Evolutionary conservation across 1,140 invertebrate genomes (phyloP).

Genomic region (Chlorops oryzae): DNA sequence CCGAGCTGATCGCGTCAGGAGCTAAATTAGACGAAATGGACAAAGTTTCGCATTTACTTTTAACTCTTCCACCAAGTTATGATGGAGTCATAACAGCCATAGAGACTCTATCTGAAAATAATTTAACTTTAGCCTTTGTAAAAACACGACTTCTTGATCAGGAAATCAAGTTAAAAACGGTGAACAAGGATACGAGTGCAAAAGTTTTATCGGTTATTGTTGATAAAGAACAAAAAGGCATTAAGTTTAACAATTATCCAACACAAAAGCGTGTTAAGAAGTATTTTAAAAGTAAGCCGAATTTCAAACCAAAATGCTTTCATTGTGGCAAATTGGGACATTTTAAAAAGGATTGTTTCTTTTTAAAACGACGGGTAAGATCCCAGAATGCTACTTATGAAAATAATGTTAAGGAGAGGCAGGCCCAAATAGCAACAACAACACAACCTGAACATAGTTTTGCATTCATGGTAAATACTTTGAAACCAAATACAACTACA

Average conservation of each 20-base stretch:
- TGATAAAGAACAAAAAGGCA: constrained; percentile 3
- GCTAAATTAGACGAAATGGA: constrained; percentile 43
- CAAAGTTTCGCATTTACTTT: constrained; percentile 41
- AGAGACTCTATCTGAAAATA: constrained; percentile 42
- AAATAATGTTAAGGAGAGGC: constrained; percentile 14
- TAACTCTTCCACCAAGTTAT: constrained; percentile 38
- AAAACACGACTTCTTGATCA: constrained; percentile 46
- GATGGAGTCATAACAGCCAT: constrained; percentile 45
- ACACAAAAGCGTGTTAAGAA: constrained; percentile 2
- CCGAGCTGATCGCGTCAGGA: constrained; percentile 40
- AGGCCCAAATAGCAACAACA: constrained; percentile 9
- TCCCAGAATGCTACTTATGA: constrained; percentile 5
- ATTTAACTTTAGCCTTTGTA: constrained; percentile 41
- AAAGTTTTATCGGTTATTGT: constrained; percentile 24
- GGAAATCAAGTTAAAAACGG: too few species aligned
- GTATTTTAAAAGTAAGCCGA: constrained; percentile 9
- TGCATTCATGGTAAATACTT: constrained; percentile 15
- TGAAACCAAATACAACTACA: neutral
- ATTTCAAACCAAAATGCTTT: constrained; percentile 22
- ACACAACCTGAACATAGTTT: constrained; percentile 7
- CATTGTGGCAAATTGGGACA: constrained; percentile 29
- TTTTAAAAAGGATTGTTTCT: constrained; percentile 27
- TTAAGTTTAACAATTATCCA: neutral
- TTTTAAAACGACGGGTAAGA: constrained; percentile 22
- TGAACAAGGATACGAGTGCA: constrained; percentile 27